Conservation (phyloP, 2,888 invertebrate species). For the Oscheius sp. region DNA sequence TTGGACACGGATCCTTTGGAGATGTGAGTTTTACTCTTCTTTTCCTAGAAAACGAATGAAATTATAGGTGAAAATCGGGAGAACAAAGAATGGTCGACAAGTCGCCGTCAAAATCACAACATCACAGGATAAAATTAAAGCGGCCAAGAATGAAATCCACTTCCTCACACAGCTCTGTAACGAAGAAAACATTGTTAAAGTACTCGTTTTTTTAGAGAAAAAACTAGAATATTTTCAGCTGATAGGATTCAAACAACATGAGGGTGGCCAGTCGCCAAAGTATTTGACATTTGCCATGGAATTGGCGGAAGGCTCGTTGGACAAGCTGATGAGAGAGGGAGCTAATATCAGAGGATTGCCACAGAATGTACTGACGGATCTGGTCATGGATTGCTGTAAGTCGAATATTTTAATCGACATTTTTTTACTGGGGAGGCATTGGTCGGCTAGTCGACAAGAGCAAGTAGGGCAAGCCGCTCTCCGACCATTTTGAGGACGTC, state of each 20-base stretch:
- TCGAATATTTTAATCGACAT: too few relatives aligned
- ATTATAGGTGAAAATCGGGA: slow-evolving; percentile 38
- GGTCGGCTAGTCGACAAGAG: background rate
- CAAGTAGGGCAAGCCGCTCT: too few relatives aligned
- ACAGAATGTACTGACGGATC: slow-evolving; percentile 39
- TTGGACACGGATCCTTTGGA: slow-evolving; percentile 12
- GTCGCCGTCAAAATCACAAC: slow-evolving; percentile 43
- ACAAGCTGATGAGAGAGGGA: slow-evolving; percentile 41
- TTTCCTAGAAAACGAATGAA: background rate
- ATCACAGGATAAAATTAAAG: slow-evolving; percentile 32
- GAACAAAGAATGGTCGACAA: slow-evolving; percentile 35
- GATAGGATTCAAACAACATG: slow-evolving; percentile 36
- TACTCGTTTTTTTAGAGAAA: background rate
- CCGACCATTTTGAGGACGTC: too few relatives aligned
- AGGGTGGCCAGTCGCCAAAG: slow-evolving; percentile 26
- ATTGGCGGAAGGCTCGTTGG: slow-evolving; percentile 41
- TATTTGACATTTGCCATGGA: slow-evolving; percentile 52
- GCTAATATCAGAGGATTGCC: slow-evolving; percentile 41
- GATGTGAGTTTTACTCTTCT: background rate
- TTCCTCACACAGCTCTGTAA: slow-evolving; percentile 36
- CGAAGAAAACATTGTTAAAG: slow-evolving; percentile 41
- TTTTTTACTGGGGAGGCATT: background rate
- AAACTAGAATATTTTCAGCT: slow-evolving; percentile 34
- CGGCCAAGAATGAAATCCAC: slow-evolving; percentile 39
- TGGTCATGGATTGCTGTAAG: slow-evolving; percentile 48